These are phyloP conservation scores for Drosophila grimshawi DNA, from an alignment of 1,140 invertebrate species.

Conservation along the genomic window DNA sequence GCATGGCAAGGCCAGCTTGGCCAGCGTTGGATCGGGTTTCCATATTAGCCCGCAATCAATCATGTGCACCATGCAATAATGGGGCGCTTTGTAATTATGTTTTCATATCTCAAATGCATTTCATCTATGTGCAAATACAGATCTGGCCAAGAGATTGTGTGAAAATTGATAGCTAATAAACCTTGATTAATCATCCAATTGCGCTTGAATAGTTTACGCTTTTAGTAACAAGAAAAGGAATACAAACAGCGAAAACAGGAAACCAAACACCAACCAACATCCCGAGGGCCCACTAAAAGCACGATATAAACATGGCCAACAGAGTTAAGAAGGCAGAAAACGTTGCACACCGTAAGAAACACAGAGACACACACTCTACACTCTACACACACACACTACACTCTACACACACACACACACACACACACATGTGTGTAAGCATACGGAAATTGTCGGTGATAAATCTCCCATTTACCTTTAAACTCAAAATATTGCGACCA, in stretches of 20 bases:
- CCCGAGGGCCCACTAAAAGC: slow-evolving; percentile 76
- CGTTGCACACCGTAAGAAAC: slow-evolving; percentile 18
- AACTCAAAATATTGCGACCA: slow-evolving; percentile 75
- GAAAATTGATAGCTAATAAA: slow-evolving; percentile 74
- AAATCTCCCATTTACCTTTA: slow-evolving; percentile 81
- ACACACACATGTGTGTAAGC: background rate
- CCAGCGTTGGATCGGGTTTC: slow-evolving; percentile 62
- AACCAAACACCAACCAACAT: slow-evolving; percentile 32
- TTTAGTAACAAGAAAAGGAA: slow-evolving; percentile 45
- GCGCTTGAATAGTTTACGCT: slow-evolving; percentile 59
- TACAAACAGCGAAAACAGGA: background rate
- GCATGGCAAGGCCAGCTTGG: slow-evolving; percentile 9
- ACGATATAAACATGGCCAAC: slow-evolving; percentile 69
- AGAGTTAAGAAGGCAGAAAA: slow-evolving; percentile 54
- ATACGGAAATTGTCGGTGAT: slow-evolving; percentile 73
- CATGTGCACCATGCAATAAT: slow-evolving; percentile 53
- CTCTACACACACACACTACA: slow-evolving; percentile 2
- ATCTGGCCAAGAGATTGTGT: slow-evolving; percentile 30
- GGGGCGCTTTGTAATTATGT: slow-evolving; percentile 60
- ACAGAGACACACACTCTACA: background rate
- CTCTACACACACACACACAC: slow-evolving; percentile 21
- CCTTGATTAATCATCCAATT: slow-evolving; percentile 75
- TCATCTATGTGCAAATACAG: slow-evolving; percentile 68
- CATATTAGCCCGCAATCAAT: slow-evolving; percentile 72
- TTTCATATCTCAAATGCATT: slow-evolving; percentile 64